phyloP scores from a whole-genome alignment of 2,888 invertebrate genomes.

The Gymnoscelis rufifasciata region DNA sequence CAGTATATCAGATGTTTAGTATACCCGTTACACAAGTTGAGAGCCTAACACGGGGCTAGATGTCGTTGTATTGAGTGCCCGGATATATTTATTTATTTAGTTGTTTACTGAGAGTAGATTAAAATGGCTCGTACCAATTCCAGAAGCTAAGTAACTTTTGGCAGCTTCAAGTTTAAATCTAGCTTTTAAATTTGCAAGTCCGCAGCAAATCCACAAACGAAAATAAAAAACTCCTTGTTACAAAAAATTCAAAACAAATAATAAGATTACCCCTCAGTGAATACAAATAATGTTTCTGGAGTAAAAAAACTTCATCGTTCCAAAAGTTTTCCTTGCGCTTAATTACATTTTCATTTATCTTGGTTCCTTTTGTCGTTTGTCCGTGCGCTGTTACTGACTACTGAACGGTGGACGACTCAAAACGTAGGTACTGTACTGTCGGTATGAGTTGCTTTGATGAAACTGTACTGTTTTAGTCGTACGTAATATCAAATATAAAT shows the following conservation, averaged over 20 bases:
- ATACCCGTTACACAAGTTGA: too few species aligned
- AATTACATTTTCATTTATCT: slow-evolving; percentile 75
- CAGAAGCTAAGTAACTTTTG: too few species aligned
- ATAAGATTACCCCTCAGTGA: slow-evolving; percentile 52
- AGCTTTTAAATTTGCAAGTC: neutral
- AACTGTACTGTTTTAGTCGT: too few species aligned
- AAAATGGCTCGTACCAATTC: too few species aligned
- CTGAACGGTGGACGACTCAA: slow-evolving; percentile 11
- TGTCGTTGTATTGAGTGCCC: too few species aligned
- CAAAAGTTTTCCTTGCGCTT: slow-evolving; percentile 65
- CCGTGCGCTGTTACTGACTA: slow-evolving; percentile 29
- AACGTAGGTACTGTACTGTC: neutral
- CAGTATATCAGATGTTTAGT: too few species aligned
- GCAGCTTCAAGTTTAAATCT: too few species aligned
- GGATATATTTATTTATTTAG: too few species aligned
- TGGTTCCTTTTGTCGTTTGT: slow-evolving; percentile 43
- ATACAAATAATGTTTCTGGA: slow-evolving; percentile 64
- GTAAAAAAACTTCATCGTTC: slow-evolving; percentile 61
- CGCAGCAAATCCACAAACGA: neutral
- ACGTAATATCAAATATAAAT: too few species aligned
- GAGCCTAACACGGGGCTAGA: too few species aligned
- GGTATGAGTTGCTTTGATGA: neutral
- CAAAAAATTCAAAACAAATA: slow-evolving; percentile 47
- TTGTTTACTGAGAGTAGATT: too few species aligned
- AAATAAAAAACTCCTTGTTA: slow-evolving; percentile 24